These are phyloP conservation scores for Dicranocentrus wangi DNA, from an alignment of 2,888 invertebrate species.

Conservation along the genomic window DNA sequence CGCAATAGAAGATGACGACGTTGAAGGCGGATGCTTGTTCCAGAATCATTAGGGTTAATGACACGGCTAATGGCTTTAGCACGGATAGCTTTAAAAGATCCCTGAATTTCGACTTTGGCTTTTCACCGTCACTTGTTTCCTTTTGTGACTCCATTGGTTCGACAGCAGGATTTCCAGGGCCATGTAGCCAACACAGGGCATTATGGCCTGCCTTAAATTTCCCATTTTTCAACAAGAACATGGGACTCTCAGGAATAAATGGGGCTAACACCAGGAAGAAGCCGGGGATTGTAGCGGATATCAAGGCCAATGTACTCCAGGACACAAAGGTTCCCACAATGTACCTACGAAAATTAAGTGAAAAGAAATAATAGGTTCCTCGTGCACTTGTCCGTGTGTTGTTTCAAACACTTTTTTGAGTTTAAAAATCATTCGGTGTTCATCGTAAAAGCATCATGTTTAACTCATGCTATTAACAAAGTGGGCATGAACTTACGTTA, in stretches of 20 bases:
- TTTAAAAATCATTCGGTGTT: too few relatives aligned
- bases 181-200: constrained; percentile 84
- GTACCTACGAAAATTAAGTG: too few relatives aligned
- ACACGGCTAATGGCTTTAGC: constrained; percentile 83
- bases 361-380: too few relatives aligned
- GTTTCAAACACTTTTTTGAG: too few relatives aligned
- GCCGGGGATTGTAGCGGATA: constrained; percentile 82
- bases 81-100: constrained; percentile 81
- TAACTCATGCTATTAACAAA: too few relatives aligned
- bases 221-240: constrained; percentile 80
- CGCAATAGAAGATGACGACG: constrained; percentile 87
- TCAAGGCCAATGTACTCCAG: constrained; percentile 80
- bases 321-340: constrained; percentile 81
- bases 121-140: neutral
- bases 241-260: constrained; percentile 86
- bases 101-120: constrained; percentile 74
- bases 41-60: constrained; percentile 86
- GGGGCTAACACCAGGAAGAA: constrained; percentile 83
- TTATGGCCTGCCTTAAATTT: constrained; percentile 79
- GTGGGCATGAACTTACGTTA: too few relatives aligned
- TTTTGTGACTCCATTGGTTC: neutral
- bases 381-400: too few relatives aligned
- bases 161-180: constrained; percentile 75
- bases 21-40: constrained; percentile 90
- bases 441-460: too few relatives aligned